Percentiles rank a stretch among this genome's conserved stretches.
Conservation (phyloP, 2,888 invertebrate species). For the Pammene aurita region DNA sequence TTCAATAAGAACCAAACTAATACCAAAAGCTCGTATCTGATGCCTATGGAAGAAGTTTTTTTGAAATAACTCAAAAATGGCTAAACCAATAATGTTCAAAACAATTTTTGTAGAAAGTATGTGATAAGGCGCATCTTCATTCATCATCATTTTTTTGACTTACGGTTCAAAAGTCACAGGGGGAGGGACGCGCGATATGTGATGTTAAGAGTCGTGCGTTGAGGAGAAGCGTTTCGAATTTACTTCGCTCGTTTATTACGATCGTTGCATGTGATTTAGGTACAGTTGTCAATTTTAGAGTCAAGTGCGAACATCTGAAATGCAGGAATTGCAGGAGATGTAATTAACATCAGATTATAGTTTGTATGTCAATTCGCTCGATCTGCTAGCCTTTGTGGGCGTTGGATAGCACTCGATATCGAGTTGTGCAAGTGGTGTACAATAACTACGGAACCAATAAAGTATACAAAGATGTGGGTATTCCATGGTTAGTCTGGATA, state of each 20-base stretch:
- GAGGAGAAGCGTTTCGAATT: slow-evolving; percentile 84
- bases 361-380: slow-evolving; percentile 67
- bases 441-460: slow-evolving; percentile 75
- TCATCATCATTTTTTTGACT: no score
- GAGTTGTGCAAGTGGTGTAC: slow-evolving; percentile 82
- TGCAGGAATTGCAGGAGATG: slow-evolving; percentile 77
- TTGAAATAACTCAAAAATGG: no score
- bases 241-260: slow-evolving; percentile 76
- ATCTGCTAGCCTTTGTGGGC: slow-evolving; percentile 62
- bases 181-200: no score
- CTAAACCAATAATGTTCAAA: no score
- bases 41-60: no score
- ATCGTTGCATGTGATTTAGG: slow-evolving; percentile 76
- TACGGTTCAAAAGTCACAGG: no score
- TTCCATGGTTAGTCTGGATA: slow-evolving; percentile 71
- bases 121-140: no score
- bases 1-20: no score
- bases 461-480: slow-evolving; percentile 81
- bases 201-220: slow-evolving; percentile 83
- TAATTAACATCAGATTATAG: slow-evolving; percentile 63
- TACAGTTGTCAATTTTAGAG: slow-evolving; percentile 74
- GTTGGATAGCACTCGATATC: slow-evolving; percentile 70
- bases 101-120: no score
- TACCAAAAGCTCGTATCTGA: no score
- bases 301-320: slow-evolving; percentile 79